A percentile compares a stretch with the other conserved stretches of the same genome.
phyloP scores from a whole-genome alignment of 1,140 invertebrate genomes.

The Pachypsylla venusta region DNA sequence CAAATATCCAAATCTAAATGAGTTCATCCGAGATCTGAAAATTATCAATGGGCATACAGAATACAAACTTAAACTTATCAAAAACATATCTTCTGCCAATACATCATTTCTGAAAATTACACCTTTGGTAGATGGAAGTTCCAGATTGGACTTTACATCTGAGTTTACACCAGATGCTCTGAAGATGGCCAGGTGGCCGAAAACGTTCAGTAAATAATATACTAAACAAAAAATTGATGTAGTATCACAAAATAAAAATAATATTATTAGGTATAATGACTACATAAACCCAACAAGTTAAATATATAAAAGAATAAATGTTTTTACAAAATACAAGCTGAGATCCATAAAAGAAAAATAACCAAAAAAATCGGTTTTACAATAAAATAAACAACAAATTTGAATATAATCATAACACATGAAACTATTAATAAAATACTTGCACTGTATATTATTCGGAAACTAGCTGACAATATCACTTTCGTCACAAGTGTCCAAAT shows the following conservation, averaged over 20 bases:
- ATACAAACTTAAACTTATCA: constrained; percentile 49
- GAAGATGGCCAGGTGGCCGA: too few species aligned
- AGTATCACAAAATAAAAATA: too few species aligned
- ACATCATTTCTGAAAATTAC: constrained; percentile 49
- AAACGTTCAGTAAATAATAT: too few species aligned
- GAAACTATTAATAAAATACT: background rate
- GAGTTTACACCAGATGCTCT: constrained; percentile 26
- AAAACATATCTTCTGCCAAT: constrained; percentile 52
- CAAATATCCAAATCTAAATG: constrained; percentile 20
- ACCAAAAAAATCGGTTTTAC: constrained; percentile 6
- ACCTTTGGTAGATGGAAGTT: constrained; percentile 33
- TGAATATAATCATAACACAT: background rate
- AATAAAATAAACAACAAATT: background rate
- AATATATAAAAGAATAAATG: too few species aligned
- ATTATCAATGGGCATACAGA: constrained; percentile 73
- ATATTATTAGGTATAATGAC: too few species aligned
- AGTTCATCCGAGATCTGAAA: constrained; percentile 39
- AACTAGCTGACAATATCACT: too few species aligned
- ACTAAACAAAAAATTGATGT: too few species aligned
- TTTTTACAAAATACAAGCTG: too few species aligned
- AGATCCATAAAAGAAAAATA: background rate
- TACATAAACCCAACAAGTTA: too few species aligned
- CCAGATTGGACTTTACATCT: constrained; percentile 22
- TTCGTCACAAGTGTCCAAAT: too few species aligned
- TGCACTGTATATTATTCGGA: background rate